These are phyloP conservation scores for Drosophila melanogaster DNA, from an alignment of 1,140 invertebrate genomes.

Conservation along the genomic window Release_6_plus_ISO1_MT NT_033779.5:7609001-7609500, in stretches of 20 bases:
- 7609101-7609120: slow-evolving; percentile 32
- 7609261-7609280: neutral
- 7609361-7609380: neutral
- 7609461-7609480: slow-evolving; percentile 9
- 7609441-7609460: slow-evolving; percentile 10
- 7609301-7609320: slow-evolving; percentile 3
- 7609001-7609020: slow-evolving; percentile 70
- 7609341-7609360: neutral
- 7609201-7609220: slow-evolving; percentile 42
- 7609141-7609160: slow-evolving; percentile 28
- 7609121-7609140: slow-evolving; percentile 20
- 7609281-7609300: slow-evolving; percentile 27
- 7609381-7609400: slow-evolving; percentile 31
- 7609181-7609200: slow-evolving; percentile 50
- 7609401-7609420: slow-evolving; percentile 26
- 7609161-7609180: slow-evolving; percentile 11
- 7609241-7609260: neutral
- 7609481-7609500: slow-evolving; percentile 22
- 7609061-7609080: slow-evolving; percentile 65
- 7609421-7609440: slow-evolving; percentile 19
- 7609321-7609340: slow-evolving; percentile 1
- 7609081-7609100: slow-evolving; percentile 78
- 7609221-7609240: slow-evolving; percentile 2
- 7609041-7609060: slow-evolving; percentile 39
- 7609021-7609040: slow-evolving; percentile 12